A percentile compares a stretch with the other conserved stretches of the same genome.
These are phyloP conservation scores for Poeciliopsis retropinna DNA, from an alignment of 2,113 vertebrate genomes.

Conservation along the genomic window DNA sequence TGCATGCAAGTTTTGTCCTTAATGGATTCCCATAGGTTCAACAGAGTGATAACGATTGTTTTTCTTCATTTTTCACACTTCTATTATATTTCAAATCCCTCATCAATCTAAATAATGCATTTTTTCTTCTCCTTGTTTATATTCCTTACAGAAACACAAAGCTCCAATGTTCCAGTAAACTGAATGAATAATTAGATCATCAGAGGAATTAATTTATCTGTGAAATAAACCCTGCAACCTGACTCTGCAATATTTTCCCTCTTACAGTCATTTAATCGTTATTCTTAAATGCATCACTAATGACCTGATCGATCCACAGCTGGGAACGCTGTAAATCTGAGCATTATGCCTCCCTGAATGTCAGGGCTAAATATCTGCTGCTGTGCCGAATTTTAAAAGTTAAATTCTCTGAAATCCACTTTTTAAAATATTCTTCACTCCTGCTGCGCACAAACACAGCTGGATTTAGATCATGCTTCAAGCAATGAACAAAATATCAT, in stretches of 20 bases:
- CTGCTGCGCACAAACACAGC: constrained; percentile 17
- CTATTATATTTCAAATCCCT: not conserved
- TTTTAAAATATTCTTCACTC: not conserved
- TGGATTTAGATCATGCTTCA: constrained; percentile 4
- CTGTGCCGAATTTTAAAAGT: not conserved
- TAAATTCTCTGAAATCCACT: not conserved
- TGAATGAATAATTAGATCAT: constrained; percentile 56
- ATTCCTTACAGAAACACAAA: constrained; percentile 3
- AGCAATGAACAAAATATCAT: constrained; percentile 6
- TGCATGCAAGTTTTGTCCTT: not conserved
- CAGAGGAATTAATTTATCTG: constrained; percentile 24
- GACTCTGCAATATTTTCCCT: constrained; percentile 31
- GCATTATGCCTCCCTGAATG: constrained; percentile 33
- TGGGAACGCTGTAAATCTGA: constrained; percentile 25
- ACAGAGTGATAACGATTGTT: not conserved
- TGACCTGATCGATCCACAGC: constrained; percentile 49
- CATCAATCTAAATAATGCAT: not conserved
- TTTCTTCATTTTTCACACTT: not conserved
- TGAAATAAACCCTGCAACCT: constrained; percentile 22
- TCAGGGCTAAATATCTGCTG: constrained; percentile 16
- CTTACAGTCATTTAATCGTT: constrained; percentile 27
- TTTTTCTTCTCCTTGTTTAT: not conserved
- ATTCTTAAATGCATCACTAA: constrained; percentile 49
- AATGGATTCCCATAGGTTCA: not conserved
- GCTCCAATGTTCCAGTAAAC: constrained; percentile 14